Conservation (phyloP, 2,113 vertebrate species). For the Oryzias celebensis region DNA sequence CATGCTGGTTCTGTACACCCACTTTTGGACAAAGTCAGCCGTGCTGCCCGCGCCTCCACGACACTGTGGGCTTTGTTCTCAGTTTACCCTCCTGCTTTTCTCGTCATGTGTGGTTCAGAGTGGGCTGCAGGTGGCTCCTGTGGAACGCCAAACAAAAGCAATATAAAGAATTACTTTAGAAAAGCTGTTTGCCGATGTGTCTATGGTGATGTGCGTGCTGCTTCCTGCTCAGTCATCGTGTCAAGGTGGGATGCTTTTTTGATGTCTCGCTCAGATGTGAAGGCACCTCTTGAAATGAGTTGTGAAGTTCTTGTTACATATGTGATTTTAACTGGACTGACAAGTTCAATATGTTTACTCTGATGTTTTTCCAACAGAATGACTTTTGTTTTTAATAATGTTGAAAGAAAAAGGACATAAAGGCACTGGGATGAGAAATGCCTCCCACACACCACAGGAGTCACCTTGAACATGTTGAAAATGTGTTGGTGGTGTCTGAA, state of each 20-base stretch:
- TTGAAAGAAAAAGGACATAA: too few relatives aligned
- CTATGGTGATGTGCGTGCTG: neutral
- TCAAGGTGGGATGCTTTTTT: constrained; percentile 23
- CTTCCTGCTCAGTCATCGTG: neutral
- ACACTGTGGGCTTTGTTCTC: constrained; percentile 15
- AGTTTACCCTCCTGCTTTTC: constrained; percentile 4
- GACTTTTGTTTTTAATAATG: too few relatives aligned
- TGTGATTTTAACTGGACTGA: too few relatives aligned
- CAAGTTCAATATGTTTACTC: too few relatives aligned
- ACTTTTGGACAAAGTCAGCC: constrained; percentile 16
- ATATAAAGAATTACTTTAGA: neutral
- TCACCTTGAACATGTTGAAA: too few relatives aligned
- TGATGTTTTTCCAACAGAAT: too few relatives aligned
- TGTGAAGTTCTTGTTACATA: neutral
- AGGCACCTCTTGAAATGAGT: neutral
- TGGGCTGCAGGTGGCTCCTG: constrained; percentile 4
- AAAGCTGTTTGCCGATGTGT: neutral
- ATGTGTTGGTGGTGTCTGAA: too few relatives aligned
- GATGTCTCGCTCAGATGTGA: constrained; percentile 22
- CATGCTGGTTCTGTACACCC: constrained; percentile 10
- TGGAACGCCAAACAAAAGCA: too few relatives aligned
- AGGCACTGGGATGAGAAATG: too few relatives aligned
- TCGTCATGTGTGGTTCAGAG: constrained; percentile 12
- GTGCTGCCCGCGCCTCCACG: neutral
- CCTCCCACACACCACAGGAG: too few relatives aligned